phyloP scores from a whole-genome alignment of 1,140 invertebrate genomes.

The Caenorhabditis remanei region DNA sequence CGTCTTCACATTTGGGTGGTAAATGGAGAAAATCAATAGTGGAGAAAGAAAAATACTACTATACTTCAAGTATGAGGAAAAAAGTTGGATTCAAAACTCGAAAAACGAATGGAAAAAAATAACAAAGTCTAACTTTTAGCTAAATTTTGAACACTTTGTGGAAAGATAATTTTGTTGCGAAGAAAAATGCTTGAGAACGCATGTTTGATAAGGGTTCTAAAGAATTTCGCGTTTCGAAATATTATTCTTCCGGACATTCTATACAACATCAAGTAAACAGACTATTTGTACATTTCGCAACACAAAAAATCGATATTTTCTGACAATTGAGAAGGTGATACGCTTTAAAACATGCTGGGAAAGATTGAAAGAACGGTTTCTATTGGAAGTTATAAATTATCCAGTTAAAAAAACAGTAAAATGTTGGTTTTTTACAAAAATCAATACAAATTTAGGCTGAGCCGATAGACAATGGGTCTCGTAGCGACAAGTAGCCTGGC shows the following conservation, averaged over 20 bases:
- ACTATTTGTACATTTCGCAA: neutral
- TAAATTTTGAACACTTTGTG: no score
- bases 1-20: no score
- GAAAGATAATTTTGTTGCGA: no score
- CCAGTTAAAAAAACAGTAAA: neutral
- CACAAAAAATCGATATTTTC: neutral
- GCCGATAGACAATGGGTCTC: constrained; percentile 43
- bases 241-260: neutral
- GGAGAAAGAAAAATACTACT: no score
- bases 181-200: no score
- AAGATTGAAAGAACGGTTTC: neutral
- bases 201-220: no score
- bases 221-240: neutral
- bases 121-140: no score
- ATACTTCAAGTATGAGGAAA: no score
- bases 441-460: constrained; percentile 55
- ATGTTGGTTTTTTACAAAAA: constrained; percentile 14
- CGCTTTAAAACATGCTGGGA: neutral
- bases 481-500: constrained; percentile 10
- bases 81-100: no score
- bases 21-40: no score
- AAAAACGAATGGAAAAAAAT: no score
- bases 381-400: neutral
- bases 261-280: constrained; percentile 15
- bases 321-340: neutral